These are phyloP conservation scores for Vanacampus margaritifer DNA, from an alignment of 2,113 vertebrate species.

Conservation along the genomic window DNA sequence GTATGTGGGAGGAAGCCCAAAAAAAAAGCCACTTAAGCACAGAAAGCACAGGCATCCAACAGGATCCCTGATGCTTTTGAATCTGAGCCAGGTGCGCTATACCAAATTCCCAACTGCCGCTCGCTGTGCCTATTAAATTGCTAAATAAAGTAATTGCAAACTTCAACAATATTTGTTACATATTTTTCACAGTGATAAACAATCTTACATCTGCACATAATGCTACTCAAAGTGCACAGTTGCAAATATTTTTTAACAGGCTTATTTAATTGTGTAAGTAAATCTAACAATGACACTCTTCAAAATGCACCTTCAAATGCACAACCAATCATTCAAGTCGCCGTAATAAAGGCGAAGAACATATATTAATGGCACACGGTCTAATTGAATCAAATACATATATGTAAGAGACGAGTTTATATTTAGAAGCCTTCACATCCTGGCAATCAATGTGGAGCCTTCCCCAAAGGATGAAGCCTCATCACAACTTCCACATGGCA, in stretches of 20 bases:
- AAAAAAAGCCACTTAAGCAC: too few relatives aligned
- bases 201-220: background rate
- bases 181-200: background rate
- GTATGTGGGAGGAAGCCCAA: too few relatives aligned
- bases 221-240: background rate
- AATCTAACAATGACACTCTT: background rate
- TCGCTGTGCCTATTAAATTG: too few relatives aligned
- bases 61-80: too few relatives aligned
- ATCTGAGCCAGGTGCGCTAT: too few relatives aligned
- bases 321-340: background rate
- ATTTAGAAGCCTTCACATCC: conserved; percentile 21
- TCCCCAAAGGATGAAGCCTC: conserved; percentile 12
- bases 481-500: conserved; percentile 22
- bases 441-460: conserved; percentile 12
- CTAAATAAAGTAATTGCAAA: background rate
- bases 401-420: background rate
- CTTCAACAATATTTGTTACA: background rate
- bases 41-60: too few relatives aligned
- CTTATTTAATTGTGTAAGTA: background rate
- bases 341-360: background rate
- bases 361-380: background rate
- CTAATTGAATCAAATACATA: conserved; percentile 7
- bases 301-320: background rate
- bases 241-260: background rate
- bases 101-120: too few relatives aligned